Base-by-base conservation (phyloP, 2,888 invertebrate species). In the Hololepta plana region DNA sequence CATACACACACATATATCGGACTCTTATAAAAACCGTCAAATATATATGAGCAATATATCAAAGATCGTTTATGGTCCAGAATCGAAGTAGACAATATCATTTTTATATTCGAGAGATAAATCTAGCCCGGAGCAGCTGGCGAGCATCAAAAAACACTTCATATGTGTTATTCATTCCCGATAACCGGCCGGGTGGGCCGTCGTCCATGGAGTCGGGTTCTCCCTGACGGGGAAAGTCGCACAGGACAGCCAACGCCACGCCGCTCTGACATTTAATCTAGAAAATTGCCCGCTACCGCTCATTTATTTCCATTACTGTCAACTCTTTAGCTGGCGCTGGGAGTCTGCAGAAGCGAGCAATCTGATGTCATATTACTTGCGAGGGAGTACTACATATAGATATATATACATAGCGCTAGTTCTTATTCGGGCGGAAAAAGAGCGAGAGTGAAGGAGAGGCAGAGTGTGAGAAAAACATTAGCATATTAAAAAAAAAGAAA, bases 291-390 rank as follows among this genome's bases (percentile, higher is more conserved):
- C 56, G 57, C 50, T 53, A 55, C 57, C 57, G 57, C 57, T 59
- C 64, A 60, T 64, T 62, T 61, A 57, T 64, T 61, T 64, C 61
- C 60, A 63, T 64, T 63, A 64, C 57, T 61, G 64, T 65, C 65
- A 63, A 59, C 55, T 55, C 55, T 53, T 56, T 53, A 52, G 51
- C 40, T 49, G 47, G 42, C 39, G 44, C 43, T 38, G 38, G 30
- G 28, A 32, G 37, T 34, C 34, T 36, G 38, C 53, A 26, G 27
- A 26, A 36, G 38, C 35, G 40, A 42, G 44, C 49, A 50, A 51
- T 52, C 52, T 49, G 49, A 50, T 52, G 51, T 52, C 51, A 51
- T 47, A 49, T 50, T 49, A 49, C 43, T 46, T 45, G 43, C 28
- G 10, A 26, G 24, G 8, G 8, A 17, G 8, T 7, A 17, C 6